Percentiles rank a stretch among this genome's conserved stretches.
These are phyloP conservation scores for Phodopus roborovskii DNA, from an alignment of 2,113 vertebrate genomes.

Conservation along the genomic window DNA sequence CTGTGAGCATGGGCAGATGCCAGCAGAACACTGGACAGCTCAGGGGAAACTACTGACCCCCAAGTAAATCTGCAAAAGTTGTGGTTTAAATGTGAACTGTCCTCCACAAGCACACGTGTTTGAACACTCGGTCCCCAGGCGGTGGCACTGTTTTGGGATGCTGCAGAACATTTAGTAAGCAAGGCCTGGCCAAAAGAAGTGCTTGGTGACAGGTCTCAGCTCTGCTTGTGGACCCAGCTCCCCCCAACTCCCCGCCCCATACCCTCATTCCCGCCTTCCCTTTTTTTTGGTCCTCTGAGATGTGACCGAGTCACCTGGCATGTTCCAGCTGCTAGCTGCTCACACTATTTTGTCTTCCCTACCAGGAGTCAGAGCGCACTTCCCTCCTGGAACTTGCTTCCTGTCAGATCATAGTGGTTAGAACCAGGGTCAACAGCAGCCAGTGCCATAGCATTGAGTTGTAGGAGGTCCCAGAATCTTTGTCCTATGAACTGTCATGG, in stretches of 20 bases:
- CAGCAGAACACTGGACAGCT: too few relatives aligned
- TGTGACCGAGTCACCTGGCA: neutral
- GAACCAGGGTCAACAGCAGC: neutral
- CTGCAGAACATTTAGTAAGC: neutral
- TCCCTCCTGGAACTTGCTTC: neutral
- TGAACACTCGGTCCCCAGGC: neutral
- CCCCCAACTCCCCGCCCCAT: too few relatives aligned
- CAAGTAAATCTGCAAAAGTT: too few relatives aligned
- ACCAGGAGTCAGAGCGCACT: neutral
- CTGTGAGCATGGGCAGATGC: neutral
- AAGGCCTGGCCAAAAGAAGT: neutral
- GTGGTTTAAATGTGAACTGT: neutral
- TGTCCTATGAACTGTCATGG: neutral
- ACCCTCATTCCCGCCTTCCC: too few relatives aligned
- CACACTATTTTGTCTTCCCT: neutral
- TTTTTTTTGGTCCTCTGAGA: neutral
- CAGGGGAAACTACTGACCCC: fast-evolving
- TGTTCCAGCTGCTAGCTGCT: neutral
- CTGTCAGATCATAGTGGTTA: neutral
- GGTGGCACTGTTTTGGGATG: neutral
- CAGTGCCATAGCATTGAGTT: fast-evolving
- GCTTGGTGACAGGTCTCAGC: neutral
- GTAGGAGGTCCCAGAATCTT: fast-evolving
- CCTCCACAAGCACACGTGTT: neutral
- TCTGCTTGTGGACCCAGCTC: neutral